A percentile compares a stretch with the other conserved stretches of the same genome.
phyloP scores from a whole-genome alignment of 2,888 invertebrate genomes.

The Parnassius mnemosyne region DNA sequence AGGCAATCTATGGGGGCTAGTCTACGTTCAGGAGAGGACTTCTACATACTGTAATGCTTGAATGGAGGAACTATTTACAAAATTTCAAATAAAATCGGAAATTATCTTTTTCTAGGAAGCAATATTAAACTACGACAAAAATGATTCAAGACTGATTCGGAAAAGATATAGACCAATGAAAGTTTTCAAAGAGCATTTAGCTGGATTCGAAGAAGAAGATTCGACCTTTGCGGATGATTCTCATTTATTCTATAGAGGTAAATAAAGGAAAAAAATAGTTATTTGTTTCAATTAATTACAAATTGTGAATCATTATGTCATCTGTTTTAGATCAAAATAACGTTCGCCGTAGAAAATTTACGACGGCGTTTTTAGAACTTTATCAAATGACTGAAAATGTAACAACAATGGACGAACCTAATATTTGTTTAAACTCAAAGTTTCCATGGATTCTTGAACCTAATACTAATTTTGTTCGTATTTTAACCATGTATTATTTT shows the following conservation, averaged over 20 bases:
- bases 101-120: slow-evolving; percentile 48
- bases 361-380: slow-evolving; percentile 58
- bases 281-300: too few relatives aligned
- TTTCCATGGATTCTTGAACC: slow-evolving; percentile 77
- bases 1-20: too few relatives aligned
- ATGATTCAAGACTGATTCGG: slow-evolving; percentile 67
- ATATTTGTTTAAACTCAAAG: slow-evolving; percentile 59
- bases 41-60: too few relatives aligned
- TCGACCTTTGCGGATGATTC: slow-evolving; percentile 71
- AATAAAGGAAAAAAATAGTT: not conserved
- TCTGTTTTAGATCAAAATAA: slow-evolving; percentile 57
- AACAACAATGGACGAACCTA: slow-evolving; percentile 63
- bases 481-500: slow-evolving; percentile 6
- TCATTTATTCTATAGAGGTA: slow-evolving; percentile 71
- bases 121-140: slow-evolving; percentile 63
- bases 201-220: slow-evolving; percentile 63
- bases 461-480: slow-evolving; percentile 66
- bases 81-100: too few relatives aligned
- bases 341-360: slow-evolving; percentile 63
- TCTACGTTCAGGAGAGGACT: too few relatives aligned
- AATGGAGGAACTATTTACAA: too few relatives aligned
- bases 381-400: slow-evolving; percentile 65
- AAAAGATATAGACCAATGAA: slow-evolving; percentile 74
- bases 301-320: not conserved
- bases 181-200: slow-evolving; percentile 67